A percentile compares a stretch with the other conserved stretches of the same genome.
These are phyloP conservation scores for Oncorhynchus clarkii DNA, from an alignment of 2,113 vertebrate genomes.

Conservation along the genomic window DNA sequence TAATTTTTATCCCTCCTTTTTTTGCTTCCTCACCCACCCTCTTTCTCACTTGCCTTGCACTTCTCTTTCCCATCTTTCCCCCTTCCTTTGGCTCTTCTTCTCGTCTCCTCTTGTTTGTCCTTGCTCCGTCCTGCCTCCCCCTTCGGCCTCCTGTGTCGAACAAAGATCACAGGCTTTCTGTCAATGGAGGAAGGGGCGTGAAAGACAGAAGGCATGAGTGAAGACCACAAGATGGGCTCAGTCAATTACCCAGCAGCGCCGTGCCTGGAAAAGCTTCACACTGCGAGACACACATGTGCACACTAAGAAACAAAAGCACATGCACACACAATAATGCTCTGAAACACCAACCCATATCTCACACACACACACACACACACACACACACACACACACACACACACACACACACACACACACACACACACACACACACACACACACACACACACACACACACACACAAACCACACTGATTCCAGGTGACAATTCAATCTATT, in stretches of 20 bases:
- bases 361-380: background rate
- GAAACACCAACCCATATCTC: background rate
- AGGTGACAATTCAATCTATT: slow-evolving; percentile 7
- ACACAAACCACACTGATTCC: background rate
- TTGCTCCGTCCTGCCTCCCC: slow-evolving; percentile 31
- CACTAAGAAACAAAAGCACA: background rate
- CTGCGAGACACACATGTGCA: slow-evolving; percentile 28
- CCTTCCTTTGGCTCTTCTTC: slow-evolving; percentile 20
- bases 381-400: background rate
- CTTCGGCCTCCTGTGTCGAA: slow-evolving; percentile 17
- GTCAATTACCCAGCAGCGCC: slow-evolving; percentile 63
- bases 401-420: background rate
- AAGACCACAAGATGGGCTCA: slow-evolving; percentile 52
- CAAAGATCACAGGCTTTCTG: slow-evolving; percentile 9
- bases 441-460: slow-evolving; percentile 14
- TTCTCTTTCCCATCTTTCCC: background rate
- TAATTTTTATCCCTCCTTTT: slow-evolving; percentile 11
- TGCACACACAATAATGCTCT: background rate
- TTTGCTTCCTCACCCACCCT: slow-evolving; percentile 24
- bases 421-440: slow-evolving; percentile 7
- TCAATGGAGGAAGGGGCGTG: slow-evolving; percentile 22
- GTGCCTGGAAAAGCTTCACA: slow-evolving; percentile 48
- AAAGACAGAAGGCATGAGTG: slow-evolving; percentile 31
- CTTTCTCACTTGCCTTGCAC: slow-evolving; percentile 22
- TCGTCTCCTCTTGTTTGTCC: slow-evolving; percentile 35